Evolutionary conservation across 1,140 invertebrate species (phyloP), one percentile per base, ranked within the genome.

Genomic region (Eriocheir sinensis): DNA sequence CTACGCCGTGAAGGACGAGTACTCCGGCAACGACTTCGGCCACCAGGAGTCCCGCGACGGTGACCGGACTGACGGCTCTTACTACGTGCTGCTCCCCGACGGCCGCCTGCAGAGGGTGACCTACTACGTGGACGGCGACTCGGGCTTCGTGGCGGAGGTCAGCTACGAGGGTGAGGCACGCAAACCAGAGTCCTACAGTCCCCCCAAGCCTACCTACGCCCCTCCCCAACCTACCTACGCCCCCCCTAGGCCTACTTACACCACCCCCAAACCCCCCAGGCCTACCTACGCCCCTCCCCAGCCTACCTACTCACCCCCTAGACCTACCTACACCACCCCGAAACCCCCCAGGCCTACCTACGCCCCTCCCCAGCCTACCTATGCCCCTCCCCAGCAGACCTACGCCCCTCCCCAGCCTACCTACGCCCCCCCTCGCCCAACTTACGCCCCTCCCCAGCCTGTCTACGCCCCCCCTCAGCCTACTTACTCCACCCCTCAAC

Each of bases 61-160:
- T 6, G 60, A 53, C 48, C 48, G n/a, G 21, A 72, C 17, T n/a
- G 21, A 72, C 21, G 60, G 60, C 2, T 53, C 48, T 21, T 72
- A n/a, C 60, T 72, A 72, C 60, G 21, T 72, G 60, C 60, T n/a
- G 21, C 60, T 72, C 27, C 60, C 60, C 60, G 60, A 72, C 60
- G 60, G 60, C 60, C 60, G 60, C 60, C 60, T 72, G 60, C 60
- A 72, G 60, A 72, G 8, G 60, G 60, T 72, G 60, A n/a, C 60
- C 8, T 72, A 72, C 60, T 72, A 72, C 60, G 60, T 72, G 60
- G 27, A 72, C 60, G 60, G 60, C 27, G 60, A 72, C 60, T 72
- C 60, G 2, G 60, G 60, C 60, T 72, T n/a, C 60, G 21, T 72
- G 6, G 60, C 60, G 0, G 21, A 72, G 27, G 60, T 72, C 60